Evolutionary conservation across 2,797 vertebrate species (phyloP).

Genomic region (Gila robusta): DNA sequence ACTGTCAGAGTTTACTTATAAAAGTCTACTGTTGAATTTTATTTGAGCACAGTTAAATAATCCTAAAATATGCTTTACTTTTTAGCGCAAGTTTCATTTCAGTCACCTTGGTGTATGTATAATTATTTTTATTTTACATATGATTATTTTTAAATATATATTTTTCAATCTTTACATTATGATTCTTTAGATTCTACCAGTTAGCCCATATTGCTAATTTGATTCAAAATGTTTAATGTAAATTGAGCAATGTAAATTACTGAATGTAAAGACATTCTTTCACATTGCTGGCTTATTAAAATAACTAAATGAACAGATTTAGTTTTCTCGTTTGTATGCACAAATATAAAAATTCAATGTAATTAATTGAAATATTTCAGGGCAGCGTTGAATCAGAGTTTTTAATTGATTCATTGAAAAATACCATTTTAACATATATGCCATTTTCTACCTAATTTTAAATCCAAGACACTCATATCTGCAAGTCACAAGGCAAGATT

Average conservation of each 20-base stretch:
- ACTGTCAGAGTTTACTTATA: neutral
- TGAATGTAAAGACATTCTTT: neutral
- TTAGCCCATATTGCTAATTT: neutral
- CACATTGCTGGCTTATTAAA: neutral
- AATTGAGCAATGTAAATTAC: neutral
- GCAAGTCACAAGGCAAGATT: neutral
- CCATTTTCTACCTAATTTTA: neutral
- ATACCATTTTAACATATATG: neutral
- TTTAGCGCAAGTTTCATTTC: neutral
- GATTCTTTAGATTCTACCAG: neutral
- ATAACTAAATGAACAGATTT: neutral
- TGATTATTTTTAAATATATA: neutral
- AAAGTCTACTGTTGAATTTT: neutral
- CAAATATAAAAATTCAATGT: neutral
- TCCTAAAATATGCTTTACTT: neutral
- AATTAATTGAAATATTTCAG: neutral
- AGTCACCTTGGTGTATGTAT: neutral
- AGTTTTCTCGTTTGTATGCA: neutral
- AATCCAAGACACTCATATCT: neutral
- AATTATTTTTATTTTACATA: neutral
- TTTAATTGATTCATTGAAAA: neutral
- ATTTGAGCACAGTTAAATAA: constrained; percentile 1
- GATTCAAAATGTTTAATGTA: neutral
- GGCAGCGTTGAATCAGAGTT: neutral
- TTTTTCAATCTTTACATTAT: too few species aligned